Evolutionary conservation across 2,888 invertebrate genomes (phyloP), one percentile per base, ranked within the genome.

Genomic region (Lampropteryx suffumata): DNA sequence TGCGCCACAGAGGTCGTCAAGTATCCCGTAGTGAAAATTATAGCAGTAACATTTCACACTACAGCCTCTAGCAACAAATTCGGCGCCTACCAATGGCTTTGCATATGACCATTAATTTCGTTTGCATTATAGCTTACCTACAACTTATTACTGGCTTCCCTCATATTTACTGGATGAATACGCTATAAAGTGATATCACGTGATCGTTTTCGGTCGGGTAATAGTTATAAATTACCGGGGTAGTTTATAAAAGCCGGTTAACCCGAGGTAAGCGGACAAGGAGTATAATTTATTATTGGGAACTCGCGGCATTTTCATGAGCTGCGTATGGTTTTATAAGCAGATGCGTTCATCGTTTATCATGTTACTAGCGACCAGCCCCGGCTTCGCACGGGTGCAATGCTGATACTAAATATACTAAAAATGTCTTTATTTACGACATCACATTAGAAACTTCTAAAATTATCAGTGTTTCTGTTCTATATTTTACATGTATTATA

Each of bases 161-260:
- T 85, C 86, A 87, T 87, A 88, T 89, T 88, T 87, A 88, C 82
- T 69, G 76, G 71, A 64, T 76, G 86, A 88, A 87, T 86, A 86
- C 76, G 84, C 87, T 82, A 88, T 88, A 88, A 88, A 88, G 86
- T 88, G 86, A 89, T 88, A 88, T 86, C 87, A 85, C 87, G 83
- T 88, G 89, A 89, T 87, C 88, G 88, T 80, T 84, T 83, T 80
- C 82, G 78, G 73, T 74, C 76, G 84, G 85, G 87, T 89, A 88
- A 88, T 89, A 88, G 89, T 90, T 90, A 90, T 90, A 90, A 89
- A 90, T 87, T 90, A 90, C 85, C 75, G 69, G 81, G 85, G 84
- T 88, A 88, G 86, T 90, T 90, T 90, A 90, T 90, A 90, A 90
- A 89, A 88, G 88, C 89, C 88, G 86, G 88, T 90, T 89, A 89